Evolutionary conservation across 2,113 vertebrate genomes (phyloP), one percentile per base, ranked within the genome.

Genomic region (Epinephelus lanceolatus): DNA sequence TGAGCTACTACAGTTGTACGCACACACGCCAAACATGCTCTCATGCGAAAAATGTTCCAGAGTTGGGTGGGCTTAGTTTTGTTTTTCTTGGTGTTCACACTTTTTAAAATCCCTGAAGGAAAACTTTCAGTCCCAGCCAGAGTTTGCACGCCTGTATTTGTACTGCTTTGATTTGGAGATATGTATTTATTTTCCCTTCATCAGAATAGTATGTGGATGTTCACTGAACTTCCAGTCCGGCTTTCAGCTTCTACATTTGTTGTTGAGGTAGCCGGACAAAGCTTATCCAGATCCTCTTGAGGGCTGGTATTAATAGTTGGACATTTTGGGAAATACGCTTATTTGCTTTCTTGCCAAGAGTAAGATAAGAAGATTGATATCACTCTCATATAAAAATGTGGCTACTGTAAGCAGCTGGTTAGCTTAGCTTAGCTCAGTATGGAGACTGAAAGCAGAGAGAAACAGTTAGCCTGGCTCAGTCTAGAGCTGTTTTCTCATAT

Each of bases 61-160:
- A 86, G 83, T 87, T 95, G 95, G 95, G 95, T 95, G 95, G 96
- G 93, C 71, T 49, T 60, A 91, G 59, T 90, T 93, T 89, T 74
- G 89, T 90, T 95, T 92, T 86, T 79, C 77, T 89, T 91, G 70
- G 75, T 86, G 78, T 91, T 93, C 81, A 82, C 91, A 92, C 90
- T 45, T 90, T 91, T 94, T 89, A 76, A 87, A 90, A 76, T 76
- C 66, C 79, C 83, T 78, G 27, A 76, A 86, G 88, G 79, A 70
- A 45, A 45, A 45, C 42, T 45, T 45, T 45, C 1, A 45, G 83
- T 76, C 70, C 56, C 59, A 13, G 76, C 75, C 83, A 83, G 63
- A 86, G 45, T 86, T 86, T 90, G 49, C 65, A 82, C n/a, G 71
- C 33, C 9, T 85, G 47, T 71, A 13, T 90, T 90, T 85, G 69